Percentiles rank a stretch among this genome's conserved stretches.
These are phyloP conservation scores for Cygnus buccinator DNA, from an alignment of 2,113 vertebrate genomes.

Conservation along the genomic window DNA sequence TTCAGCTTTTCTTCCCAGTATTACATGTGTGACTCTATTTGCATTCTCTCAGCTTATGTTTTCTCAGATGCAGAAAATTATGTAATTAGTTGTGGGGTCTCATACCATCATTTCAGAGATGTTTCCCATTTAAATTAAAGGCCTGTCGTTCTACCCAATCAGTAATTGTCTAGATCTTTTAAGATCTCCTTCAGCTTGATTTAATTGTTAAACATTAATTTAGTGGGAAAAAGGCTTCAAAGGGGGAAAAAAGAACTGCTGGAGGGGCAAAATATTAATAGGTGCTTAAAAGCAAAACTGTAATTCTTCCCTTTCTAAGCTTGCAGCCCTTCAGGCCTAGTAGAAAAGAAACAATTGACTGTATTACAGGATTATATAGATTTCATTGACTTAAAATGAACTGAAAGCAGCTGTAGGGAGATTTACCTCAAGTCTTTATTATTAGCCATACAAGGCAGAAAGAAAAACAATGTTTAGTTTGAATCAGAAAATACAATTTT, in stretches of 20 bases:
- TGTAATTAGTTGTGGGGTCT: constrained; percentile 91
- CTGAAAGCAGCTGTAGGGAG: constrained; percentile 92
- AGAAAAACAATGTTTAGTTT: constrained; percentile 90
- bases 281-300: constrained; percentile 84
- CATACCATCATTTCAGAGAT: constrained; percentile 80
- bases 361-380: constrained; percentile 92
- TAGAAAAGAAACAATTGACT: constrained; percentile 87
- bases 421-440: constrained; percentile 94
- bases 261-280: constrained; percentile 84
- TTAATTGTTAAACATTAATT: constrained; percentile 89
- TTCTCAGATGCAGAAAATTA: constrained; percentile 96
- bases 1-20: constrained; percentile 64
- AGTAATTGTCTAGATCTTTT: constrained; percentile 84
- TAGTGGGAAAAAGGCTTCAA: constrained; percentile 81
- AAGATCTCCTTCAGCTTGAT: constrained; percentile 84
- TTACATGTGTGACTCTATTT: constrained; percentile 75
- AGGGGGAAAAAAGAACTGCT: constrained; percentile 73
- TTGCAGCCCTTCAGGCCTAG: constrained; percentile 85
- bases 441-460: constrained; percentile 89
- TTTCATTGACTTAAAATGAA: constrained; percentile 97
- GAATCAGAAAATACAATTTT: constrained; percentile 76
- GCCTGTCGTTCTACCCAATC: constrained; percentile 81
- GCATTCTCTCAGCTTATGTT: constrained; percentile 84
- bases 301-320: constrained; percentile 89
- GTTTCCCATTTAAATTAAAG: constrained; percentile 87